Conservation (phyloP, 2,797 vertebrate genomes). For the Melanotaenia maccullochi region DNA sequence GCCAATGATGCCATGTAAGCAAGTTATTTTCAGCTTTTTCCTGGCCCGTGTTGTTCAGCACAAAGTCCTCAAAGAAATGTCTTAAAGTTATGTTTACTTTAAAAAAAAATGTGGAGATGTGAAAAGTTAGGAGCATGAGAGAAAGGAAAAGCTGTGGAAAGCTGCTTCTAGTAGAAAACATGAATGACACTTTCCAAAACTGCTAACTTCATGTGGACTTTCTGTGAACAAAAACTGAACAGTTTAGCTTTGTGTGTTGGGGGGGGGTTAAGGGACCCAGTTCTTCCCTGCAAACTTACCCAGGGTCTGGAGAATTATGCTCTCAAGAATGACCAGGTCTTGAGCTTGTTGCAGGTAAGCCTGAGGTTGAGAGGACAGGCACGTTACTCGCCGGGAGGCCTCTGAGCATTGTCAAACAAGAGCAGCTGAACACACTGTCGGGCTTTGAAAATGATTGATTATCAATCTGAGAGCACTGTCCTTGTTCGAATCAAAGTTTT, state of each 20-base stretch:
- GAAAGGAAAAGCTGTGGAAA: constrained; percentile 26
- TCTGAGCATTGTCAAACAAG: constrained; percentile 53
- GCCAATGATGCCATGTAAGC: constrained; percentile 31
- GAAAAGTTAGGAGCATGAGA: constrained; percentile 41
- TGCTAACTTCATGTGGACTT: constrained; percentile 29
- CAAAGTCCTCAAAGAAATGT: constrained; percentile 23
- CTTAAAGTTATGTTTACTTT: constrained; percentile 18
- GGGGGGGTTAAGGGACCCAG: constrained; percentile 75
- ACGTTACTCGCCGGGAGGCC: constrained; percentile 85
- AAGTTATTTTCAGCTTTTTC: constrained; percentile 17
- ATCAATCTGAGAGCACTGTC: constrained; percentile 10
- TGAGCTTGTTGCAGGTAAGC: constrained; percentile 98
- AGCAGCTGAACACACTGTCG: constrained; percentile 34
- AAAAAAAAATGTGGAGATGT: constrained; percentile 13
- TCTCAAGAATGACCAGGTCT: constrained; percentile 99
- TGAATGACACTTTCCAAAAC: constrained; percentile 37
- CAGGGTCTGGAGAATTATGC: constrained; percentile 98
- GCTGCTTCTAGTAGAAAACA: constrained; percentile 23
- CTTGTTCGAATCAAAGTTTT: background rate
- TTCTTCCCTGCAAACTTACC: constrained; percentile 89
- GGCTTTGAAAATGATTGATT: constrained; percentile 1
- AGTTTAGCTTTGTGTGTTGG: constrained; percentile 70
- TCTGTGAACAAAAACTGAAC: constrained; percentile 74
- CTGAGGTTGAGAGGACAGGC: constrained; percentile 91
- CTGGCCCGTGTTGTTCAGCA: constrained; percentile 17